phyloP scores from a whole-genome alignment of 2,113 vertebrate genomes.

The Platycercus adscitus region DNA sequence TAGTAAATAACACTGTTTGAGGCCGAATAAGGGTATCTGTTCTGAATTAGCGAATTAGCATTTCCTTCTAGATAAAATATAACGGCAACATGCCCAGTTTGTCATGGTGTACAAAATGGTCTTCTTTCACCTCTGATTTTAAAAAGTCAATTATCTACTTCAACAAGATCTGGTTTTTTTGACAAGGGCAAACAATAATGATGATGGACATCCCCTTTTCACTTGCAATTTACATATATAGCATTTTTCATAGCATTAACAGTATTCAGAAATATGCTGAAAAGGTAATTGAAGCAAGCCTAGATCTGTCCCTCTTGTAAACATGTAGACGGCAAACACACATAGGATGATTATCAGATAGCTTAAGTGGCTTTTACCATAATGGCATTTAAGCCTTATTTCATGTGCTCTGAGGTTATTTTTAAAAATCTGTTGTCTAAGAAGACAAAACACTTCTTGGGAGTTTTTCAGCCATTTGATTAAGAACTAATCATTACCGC shows the following conservation, averaged over 20 bases:
- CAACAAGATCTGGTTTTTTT: neutral
- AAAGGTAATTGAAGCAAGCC: constrained; percentile 10
- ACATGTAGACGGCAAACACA: neutral
- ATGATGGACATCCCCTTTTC: neutral
- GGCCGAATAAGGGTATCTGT: neutral
- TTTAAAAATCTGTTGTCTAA: neutral
- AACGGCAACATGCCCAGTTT: neutral
- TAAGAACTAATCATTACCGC: neutral
- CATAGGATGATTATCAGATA: neutral
- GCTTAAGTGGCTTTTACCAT: neutral
- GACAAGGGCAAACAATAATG: neutral
- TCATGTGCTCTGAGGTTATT: neutral
- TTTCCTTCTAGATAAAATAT: neutral
- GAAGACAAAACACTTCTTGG: constrained; percentile 5
- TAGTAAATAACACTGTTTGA: neutral
- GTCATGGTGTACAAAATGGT: neutral
- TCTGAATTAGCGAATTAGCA: neutral
- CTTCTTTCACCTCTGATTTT: constrained; percentile 19
- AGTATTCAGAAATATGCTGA: neutral
- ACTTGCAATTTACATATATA: neutral
- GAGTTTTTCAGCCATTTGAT: neutral
- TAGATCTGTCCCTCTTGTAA: constrained; percentile 16
- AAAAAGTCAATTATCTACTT: neutral
- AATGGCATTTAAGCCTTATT: constrained; percentile 1
- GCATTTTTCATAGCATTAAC: neutral